These are phyloP conservation scores for Anneissia japonica DNA, from an alignment of 35 echinoderm and acorn worm genomes.

Conservation along the genomic window DNA sequence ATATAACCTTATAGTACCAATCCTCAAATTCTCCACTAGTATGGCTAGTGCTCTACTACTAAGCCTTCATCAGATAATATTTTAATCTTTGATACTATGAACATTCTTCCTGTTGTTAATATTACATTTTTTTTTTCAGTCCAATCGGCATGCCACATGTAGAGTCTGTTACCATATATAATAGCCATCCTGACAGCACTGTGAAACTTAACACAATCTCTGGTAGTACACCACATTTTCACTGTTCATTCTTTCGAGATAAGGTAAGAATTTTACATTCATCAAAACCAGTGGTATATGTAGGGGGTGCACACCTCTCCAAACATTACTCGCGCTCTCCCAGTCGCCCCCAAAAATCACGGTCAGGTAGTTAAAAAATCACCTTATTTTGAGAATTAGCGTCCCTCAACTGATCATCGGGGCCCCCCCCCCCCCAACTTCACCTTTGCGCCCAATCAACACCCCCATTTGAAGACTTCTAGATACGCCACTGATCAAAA, in stretches of 20 bases:
- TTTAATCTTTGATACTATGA: neutral
- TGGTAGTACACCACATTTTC: slow-evolving; percentile 96
- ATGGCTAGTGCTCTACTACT: neutral
- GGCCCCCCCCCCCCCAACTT: too few relatives aligned
- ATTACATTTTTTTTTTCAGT: slow-evolving; percentile 52
- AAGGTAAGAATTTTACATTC: slow-evolving; percentile 56
- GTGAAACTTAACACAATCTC: slow-evolving; percentile 86
- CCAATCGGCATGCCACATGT: slow-evolving; percentile 95
- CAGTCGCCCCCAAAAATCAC: neutral
- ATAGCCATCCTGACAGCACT: slow-evolving; percentile 77
- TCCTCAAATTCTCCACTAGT: neutral
- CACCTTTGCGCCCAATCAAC: too few relatives aligned
- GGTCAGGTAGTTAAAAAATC: neutral
- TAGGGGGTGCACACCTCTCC: too few relatives aligned
- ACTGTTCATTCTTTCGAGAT: slow-evolving; percentile 99
- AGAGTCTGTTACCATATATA: slow-evolving; percentile 78
- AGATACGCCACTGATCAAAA: too few relatives aligned
- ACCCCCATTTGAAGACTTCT: too few relatives aligned
- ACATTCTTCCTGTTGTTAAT: neutral
- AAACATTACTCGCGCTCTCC: neutral
- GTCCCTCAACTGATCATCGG: too few relatives aligned
- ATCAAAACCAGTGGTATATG: neutral
- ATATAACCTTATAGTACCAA: neutral
- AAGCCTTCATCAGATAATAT: neutral
- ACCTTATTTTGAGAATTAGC: too few relatives aligned